Evolutionary conservation across 2,797 vertebrate genomes (phyloP).

Genomic region (Myiotriccus ornatus): DNA sequence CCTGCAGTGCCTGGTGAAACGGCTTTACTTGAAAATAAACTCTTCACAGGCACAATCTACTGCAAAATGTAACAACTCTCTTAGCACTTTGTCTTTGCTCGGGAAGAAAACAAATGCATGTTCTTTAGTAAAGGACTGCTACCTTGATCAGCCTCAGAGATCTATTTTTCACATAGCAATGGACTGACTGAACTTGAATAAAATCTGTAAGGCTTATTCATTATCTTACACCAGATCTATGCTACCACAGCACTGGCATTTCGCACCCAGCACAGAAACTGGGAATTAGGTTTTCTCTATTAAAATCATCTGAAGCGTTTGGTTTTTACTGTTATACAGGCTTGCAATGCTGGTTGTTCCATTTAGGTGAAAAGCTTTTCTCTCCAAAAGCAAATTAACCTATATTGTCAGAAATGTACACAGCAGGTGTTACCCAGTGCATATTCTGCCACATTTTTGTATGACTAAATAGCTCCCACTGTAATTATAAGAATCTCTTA

Average conservation of each 20-base stretch:
- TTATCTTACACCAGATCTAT: not conserved
- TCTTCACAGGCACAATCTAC: not conserved
- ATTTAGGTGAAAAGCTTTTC: not conserved
- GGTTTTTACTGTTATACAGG: not conserved
- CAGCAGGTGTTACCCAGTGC: not conserved
- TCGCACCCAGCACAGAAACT: not conserved
- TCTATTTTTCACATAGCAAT: not conserved
- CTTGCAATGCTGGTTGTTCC: not conserved
- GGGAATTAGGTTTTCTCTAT: not conserved
- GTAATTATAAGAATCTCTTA: not conserved
- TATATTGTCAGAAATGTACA: not conserved
- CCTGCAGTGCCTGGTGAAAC: not conserved
- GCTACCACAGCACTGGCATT: not conserved
- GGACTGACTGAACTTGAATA: not conserved
- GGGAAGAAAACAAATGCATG: not conserved
- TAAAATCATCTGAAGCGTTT: not conserved
- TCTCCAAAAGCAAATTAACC: not conserved
- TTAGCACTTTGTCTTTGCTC: not conserved
- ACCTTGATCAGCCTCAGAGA: not conserved
- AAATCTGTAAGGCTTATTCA: not conserved
- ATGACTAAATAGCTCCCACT: not conserved
- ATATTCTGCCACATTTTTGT: not conserved
- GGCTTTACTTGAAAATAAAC: not conserved
- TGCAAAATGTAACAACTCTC: not conserved
- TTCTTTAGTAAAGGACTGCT: not conserved